Percentiles rank a stretch among this genome's conserved stretches.
Conservation (phyloP, 2,888 invertebrate species). For the Trileptium ribeirensis region DNA sequence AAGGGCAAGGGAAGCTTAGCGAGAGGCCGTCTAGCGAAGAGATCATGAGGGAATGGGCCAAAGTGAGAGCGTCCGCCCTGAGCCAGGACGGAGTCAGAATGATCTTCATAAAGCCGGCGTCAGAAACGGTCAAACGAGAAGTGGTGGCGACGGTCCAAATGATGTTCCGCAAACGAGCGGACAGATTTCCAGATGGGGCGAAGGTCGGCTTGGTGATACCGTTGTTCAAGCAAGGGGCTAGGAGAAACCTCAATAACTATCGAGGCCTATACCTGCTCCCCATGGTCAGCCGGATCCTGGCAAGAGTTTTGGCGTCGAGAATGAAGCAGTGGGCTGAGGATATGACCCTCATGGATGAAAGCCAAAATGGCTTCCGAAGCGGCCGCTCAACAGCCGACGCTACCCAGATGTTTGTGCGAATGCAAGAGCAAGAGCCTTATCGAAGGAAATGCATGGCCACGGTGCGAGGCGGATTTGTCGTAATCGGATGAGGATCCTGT, state of each 20-base stretch:
- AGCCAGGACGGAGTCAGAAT: not conserved
- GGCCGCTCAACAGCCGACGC: conserved; percentile 1
- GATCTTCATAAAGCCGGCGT: not conserved
- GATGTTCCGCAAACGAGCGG: not conserved
- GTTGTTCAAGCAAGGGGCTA: not conserved
- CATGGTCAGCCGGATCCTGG: conserved; percentile 8
- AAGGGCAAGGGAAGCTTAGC: not conserved
- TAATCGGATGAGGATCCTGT: not conserved
- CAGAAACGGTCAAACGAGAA: not conserved
- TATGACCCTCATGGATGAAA: not conserved
- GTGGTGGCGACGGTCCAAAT: not conserved
- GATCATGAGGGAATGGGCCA: not conserved
- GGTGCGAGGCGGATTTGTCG: not conserved
- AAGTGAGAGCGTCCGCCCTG: not conserved
- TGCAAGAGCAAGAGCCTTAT: not conserved
- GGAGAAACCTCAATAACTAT: not conserved
- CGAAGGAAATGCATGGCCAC: not conserved
- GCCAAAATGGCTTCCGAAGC: not conserved
- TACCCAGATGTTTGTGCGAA: not conserved
- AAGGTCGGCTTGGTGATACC: not conserved
- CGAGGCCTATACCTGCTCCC: not conserved
- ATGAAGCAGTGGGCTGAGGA: not conserved
- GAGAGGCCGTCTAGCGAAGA: not conserved
- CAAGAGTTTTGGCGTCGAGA: not conserved
- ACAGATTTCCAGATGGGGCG: not conserved